Evolutionary conservation across 2,888 invertebrate species (phyloP).

Genomic region (Ferdinandea cuprea): DNA sequence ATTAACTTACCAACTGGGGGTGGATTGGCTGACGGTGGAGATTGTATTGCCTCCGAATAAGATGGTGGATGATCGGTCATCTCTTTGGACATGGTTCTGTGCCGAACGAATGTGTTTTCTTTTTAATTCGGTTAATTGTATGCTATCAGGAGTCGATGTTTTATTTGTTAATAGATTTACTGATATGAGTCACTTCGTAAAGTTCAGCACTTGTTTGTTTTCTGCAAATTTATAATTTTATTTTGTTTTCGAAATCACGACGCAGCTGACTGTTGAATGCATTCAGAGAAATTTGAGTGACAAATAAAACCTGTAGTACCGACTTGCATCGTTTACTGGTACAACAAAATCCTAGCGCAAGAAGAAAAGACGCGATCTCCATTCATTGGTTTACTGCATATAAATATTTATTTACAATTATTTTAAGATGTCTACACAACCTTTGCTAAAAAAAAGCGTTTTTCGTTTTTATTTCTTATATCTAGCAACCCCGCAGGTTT

Average conservation of each 20-base stretch:
- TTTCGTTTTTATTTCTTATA: too few relatives aligned
- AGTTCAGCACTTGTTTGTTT: constrained; percentile 64
- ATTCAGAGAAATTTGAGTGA: constrained; percentile 4
- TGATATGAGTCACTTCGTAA: constrained; percentile 56
- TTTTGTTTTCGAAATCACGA: constrained; percentile 40
- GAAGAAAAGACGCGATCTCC: too few relatives aligned
- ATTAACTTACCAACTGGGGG: constrained; percentile 73
- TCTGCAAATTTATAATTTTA: constrained; percentile 28
- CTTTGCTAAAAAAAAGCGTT: too few relatives aligned
- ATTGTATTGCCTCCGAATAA: constrained; percentile 83
- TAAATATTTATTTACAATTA: too few relatives aligned
- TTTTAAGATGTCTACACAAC: too few relatives aligned
- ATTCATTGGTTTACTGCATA: too few relatives aligned
- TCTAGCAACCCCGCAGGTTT: too few relatives aligned
- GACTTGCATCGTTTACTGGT: too few relatives aligned
- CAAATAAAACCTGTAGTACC: too few relatives aligned
- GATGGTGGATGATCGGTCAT: constrained; percentile 84
- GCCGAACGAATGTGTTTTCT: constrained; percentile 6
- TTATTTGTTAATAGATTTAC: constrained; percentile 11
- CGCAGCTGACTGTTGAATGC: constrained; percentile 28
- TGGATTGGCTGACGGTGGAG: constrained; percentile 37
- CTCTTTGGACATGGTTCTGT: constrained; percentile 49
- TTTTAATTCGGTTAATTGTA: background rate
- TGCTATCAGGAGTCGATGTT: constrained; percentile 4
- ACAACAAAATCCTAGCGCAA: too few relatives aligned